phyloP scores from a whole-genome alignment of 2,797 vertebrate genomes.

The Botia kubotai region DNA sequence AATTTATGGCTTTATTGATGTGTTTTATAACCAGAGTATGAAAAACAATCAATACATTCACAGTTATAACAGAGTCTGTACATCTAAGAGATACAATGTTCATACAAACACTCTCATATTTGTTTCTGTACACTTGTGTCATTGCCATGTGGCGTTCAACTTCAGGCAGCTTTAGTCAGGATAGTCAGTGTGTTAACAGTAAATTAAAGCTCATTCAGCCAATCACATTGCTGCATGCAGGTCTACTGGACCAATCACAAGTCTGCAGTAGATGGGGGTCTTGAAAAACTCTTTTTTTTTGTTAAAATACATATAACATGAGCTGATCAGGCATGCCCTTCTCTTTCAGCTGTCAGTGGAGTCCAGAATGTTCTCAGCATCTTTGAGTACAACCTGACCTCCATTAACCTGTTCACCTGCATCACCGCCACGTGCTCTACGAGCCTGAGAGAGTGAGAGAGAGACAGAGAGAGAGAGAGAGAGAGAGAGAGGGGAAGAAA shows the following conservation, averaged over 20 bases:
- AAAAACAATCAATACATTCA: no score
- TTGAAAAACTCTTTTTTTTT: neutral
- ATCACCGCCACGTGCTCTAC: neutral
- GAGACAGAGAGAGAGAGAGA: neutral
- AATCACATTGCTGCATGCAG: neutral
- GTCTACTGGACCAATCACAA: neutral
- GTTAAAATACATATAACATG: neutral
- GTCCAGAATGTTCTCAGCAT: neutral
- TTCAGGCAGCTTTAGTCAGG: neutral
- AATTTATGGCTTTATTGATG: no score
- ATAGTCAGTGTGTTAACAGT: neutral
- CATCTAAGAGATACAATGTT: neutral
- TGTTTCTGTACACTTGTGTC: neutral
- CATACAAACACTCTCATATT: neutral
- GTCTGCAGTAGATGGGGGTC: neutral
- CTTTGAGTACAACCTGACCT: constrained; percentile 5
- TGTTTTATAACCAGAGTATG: no score
- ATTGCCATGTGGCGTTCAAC: neutral
- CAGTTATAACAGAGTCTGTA: neutral
- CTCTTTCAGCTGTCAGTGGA: constrained; percentile 28
- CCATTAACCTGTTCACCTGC: neutral
- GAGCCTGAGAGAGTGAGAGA: constrained; percentile 18
- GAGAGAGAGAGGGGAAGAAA: constrained; percentile 1
- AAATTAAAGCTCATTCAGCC: neutral
- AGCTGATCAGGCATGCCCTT: neutral